Evolutionary conservation across 2,888 invertebrate species (phyloP).

Genomic region (Xanthostigma xanthostigma): DNA sequence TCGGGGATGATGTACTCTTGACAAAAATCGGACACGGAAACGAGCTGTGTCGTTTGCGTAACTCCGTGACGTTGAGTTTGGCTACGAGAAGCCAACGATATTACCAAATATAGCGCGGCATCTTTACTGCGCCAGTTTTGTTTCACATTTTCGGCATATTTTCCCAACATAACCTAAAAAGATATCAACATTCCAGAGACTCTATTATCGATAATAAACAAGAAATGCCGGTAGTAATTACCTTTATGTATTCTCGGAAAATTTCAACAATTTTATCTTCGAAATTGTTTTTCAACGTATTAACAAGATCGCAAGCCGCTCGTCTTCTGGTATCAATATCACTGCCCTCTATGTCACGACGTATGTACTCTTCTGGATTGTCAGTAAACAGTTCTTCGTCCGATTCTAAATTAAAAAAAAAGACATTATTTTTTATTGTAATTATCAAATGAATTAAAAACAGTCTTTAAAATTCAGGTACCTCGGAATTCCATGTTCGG

Average conservation of each 20-base stretch:
- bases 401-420: conserved; percentile 41
- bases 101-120: conserved; percentile 90
- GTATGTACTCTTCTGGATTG: conserved; percentile 89
- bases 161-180: conserved; percentile 53
- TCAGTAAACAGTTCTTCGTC: conserved; percentile 97
- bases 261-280: conserved; percentile 77
- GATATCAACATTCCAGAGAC: conserved; percentile 1
- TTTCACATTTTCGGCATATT: conserved; percentile 60
- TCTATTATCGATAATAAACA: not conserved
- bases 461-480: conserved; percentile 24
- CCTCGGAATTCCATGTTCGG: conserved; percentile 95
- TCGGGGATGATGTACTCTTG: conserved; percentile 73
- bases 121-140: conserved; percentile 89
- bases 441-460: too few species aligned
- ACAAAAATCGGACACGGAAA: conserved; percentile 56
- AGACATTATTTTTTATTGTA: too few species aligned
- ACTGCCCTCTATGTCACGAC: conserved; percentile 94
- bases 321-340: conserved; percentile 93
- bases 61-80: conserved; percentile 82
- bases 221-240: conserved; percentile 20
- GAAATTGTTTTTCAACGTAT: conserved; percentile 75
- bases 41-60: conserved; percentile 78
- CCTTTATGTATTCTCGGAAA: conserved; percentile 76
- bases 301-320: conserved; percentile 94
- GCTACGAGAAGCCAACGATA: conserved; percentile 82